These are phyloP conservation scores for Forbesichthys agassizii DNA, from an alignment of 2,113 vertebrate species.

Conservation along the genomic window DNA sequence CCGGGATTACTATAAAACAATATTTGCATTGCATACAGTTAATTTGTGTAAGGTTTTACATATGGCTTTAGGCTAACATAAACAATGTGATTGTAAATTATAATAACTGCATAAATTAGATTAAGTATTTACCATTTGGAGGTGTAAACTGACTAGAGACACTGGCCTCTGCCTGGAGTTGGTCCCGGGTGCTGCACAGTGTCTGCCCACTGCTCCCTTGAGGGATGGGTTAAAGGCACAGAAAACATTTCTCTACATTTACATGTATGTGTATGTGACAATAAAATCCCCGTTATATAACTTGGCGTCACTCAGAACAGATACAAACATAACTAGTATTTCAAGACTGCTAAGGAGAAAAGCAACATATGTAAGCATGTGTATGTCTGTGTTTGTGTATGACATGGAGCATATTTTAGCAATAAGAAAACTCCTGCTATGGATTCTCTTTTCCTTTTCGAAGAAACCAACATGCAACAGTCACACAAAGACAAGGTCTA, in stretches of 20 bases:
- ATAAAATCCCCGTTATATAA: no score
- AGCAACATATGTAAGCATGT: not conserved
- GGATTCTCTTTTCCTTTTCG: conserved; percentile 1
- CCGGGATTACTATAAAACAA: no score
- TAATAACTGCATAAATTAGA: not conserved
- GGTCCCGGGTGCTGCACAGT: no score
- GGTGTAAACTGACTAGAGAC: no score
- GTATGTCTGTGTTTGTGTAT: not conserved
- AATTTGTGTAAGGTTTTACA: not conserved
- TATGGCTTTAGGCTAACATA: not conserved
- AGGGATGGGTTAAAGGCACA: no score
- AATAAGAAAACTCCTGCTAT: not conserved
- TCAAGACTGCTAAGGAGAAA: not conserved
- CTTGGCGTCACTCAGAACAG: no score
- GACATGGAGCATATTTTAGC: no score
- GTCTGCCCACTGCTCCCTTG: no score
- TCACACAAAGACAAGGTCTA: conserved; percentile 30
- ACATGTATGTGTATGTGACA: no score
- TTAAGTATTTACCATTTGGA: not conserved
- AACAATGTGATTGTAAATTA: not conserved
- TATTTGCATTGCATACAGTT: not conserved
- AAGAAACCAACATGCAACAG: conserved; percentile 33
- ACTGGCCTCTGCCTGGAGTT: no score
- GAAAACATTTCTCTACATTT: no score
- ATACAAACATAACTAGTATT: conserved; percentile 3